Evolutionary conservation across 2,797 vertebrate species (phyloP), one percentile per base, ranked within the genome.

Genomic region (Tamandua tetradactyla): DNA sequence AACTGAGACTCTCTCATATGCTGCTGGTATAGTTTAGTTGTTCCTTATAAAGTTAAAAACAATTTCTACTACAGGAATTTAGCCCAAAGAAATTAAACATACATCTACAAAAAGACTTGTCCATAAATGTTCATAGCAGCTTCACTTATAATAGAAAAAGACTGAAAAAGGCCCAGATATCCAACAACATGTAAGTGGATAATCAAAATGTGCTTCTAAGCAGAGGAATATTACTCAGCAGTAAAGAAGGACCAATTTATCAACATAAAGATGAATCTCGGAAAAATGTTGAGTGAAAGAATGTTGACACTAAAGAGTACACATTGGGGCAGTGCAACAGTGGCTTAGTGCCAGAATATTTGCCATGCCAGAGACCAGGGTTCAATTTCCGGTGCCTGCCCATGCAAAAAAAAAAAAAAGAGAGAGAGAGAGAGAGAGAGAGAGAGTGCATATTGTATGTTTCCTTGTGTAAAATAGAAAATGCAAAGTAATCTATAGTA

Each of bases 251-350:
- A 14, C 20, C 22, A 0, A 3, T 2, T 3, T 7, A n/a, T 30
- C 3, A 2, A 62, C 44, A 35, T 3, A 44, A 7, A 23, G 49
- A 11, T 32, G 71, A 12, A 11, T 4, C 18, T 13, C 5, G 37
- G 37, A 68, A 12, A 9, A n/a, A 4, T 15, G 18, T 44, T 7
- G 25, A 40, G 49, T 22, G 35, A 14, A 18, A 47, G 37, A 4
- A 35, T 44, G 23, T 13, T 1, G 32, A 25, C 15, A 0, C 3
- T 9, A 15, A 8, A 0, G 13, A 25, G 37, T 13, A 0, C 14
- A 3, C n/a, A n/a, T n/a, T n/a, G n/a, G n/a, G n/a, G n/a, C n/a
- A n/a, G n/a, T n/a, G n/a, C n/a, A n/a, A n/a, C n/a, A n/a, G n/a
- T n/a, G n/a, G n/a, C n/a, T n/a, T n/a, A n/a, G n/a, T n/a, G n/a